Evolutionary conservation across 64 coral and sea anemone genomes (phyloP), one percentile per base, ranked within the genome.

Genomic region (Pocillopora damicornis): DNA sequence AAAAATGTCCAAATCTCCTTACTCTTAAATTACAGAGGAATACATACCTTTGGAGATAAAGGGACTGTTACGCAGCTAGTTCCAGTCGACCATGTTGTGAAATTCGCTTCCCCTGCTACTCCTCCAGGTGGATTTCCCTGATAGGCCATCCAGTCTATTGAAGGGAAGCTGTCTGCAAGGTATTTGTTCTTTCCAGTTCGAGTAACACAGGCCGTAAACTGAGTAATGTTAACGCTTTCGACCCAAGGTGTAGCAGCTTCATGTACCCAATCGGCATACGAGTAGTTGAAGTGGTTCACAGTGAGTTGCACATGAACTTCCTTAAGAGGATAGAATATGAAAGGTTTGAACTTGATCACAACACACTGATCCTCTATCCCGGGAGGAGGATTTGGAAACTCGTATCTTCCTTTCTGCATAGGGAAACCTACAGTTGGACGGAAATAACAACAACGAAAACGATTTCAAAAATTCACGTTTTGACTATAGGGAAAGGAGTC

Each of bases 221-320:
- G 63, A 11, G 63, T 67, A 73, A 66, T 75, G 66, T 82, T 88
- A 11, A 93, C 86, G 74, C 76, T 79, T 82, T 93, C 86, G 60
- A 93, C 91, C 91, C 91, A 93, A 22, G 86, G 82, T 45, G 79
- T 87, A 10, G 78, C 66, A 14, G 91, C 91, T 37, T 88, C 86
- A 22, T 93, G 86, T 11, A 88, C 86, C 6, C 45, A 80, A 25
- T 63, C 13, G 15, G 62, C 60, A 59, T 87, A 74, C 20, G 82
- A 80, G 4, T 71, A 77, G 22, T 84, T 91, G 20, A 86, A 37
- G 42, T 87, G 90, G 76, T 86, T 92, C 36, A 92, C 90, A 35
- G 81, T 87, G 25, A 87, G 26, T 63, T 92, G 84, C 25, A 92
- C 75, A 65, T 92, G 81, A 8, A 92, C 81, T 67, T 37, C 65